Evolutionary conservation across 2,113 vertebrate genomes (phyloP).

Genomic region (Colistium nudipinnis): DNA sequence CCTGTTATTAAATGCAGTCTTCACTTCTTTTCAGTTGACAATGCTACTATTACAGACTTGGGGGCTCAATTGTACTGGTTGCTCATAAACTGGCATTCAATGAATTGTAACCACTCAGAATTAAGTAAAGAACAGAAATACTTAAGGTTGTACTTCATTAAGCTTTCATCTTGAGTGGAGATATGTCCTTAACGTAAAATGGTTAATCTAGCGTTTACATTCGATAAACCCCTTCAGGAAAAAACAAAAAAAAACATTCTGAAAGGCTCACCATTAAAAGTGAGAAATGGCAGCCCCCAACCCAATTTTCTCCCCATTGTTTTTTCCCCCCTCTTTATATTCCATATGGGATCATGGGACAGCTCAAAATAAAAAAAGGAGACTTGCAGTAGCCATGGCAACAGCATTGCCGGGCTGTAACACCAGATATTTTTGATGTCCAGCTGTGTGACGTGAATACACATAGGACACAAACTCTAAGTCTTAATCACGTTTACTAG

Average conservation of each 20-base stretch:
- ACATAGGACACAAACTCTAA: constrained; percentile 9
- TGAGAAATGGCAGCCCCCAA: constrained; percentile 20
- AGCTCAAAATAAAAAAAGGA: constrained; percentile 13
- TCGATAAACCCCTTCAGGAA: constrained; percentile 33
- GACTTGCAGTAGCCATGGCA: constrained; percentile 49
- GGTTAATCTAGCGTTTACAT: constrained; percentile 14
- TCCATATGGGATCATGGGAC: not conserved
- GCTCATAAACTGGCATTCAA: constrained; percentile 33
- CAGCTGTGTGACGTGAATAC: constrained; percentile 28
- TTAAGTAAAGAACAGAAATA: constrained; percentile 10
- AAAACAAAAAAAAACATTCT: constrained; percentile 18
- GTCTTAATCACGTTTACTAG: not conserved
- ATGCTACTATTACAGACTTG: constrained; percentile 29
- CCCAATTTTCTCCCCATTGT: constrained; percentile 33
- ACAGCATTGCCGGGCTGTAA: constrained; percentile 34
- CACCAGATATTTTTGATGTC: constrained; percentile 37
- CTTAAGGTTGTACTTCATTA: not conserved
- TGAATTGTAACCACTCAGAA: too few species aligned
- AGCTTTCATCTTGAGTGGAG: constrained; percentile 9
- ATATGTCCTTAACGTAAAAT: constrained; percentile 8
- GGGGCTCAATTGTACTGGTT: constrained; percentile 38
- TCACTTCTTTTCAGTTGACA: constrained; percentile 48
- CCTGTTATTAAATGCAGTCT: constrained; percentile 55
- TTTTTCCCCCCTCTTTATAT: constrained; percentile 29
- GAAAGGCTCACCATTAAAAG: constrained; percentile 16